phyloP scores from a whole-genome alignment of 2,888 invertebrate species.

The Didymodactylos carnosus region DNA sequence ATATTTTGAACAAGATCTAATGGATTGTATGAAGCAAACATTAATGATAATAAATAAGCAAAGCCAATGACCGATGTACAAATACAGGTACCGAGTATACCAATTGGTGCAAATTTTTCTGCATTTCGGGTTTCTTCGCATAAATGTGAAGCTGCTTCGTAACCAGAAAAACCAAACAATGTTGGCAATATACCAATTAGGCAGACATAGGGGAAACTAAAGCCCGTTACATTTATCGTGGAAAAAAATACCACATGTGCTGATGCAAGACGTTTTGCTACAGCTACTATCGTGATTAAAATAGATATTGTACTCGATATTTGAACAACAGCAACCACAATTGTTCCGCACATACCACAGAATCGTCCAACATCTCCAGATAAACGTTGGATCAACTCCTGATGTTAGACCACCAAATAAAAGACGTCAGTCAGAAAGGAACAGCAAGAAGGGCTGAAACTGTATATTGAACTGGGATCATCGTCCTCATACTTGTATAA shows the following conservation, averaged over 20 bases:
- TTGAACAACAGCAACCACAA: too few relatives aligned
- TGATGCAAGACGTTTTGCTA: too few relatives aligned
- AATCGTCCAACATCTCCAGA: too few relatives aligned
- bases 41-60: neutral
- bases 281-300: too few relatives aligned
- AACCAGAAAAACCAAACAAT: neutral
- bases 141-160: neutral
- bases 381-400: too few relatives aligned
- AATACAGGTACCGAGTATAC: neutral
- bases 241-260: neutral
- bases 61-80: neutral
- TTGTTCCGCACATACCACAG: too few relatives aligned
- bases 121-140: neutral
- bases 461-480: too few relatives aligned
- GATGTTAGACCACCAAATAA: too few relatives aligned
- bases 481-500: too few relatives aligned
- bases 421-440: too few relatives aligned
- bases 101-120: neutral
- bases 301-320: too few relatives aligned
- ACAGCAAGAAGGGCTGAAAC: too few relatives aligned
- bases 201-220: neutral
- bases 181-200: neutral
- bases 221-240: neutral
- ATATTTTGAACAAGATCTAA: neutral
- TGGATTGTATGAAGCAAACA: neutral